A percentile compares a stretch with the other conserved stretches of the same genome.
These are phyloP conservation scores for Apocheima hispidaria DNA, from an alignment of 2,888 invertebrate genomes.

Conservation along the genomic window DNA sequence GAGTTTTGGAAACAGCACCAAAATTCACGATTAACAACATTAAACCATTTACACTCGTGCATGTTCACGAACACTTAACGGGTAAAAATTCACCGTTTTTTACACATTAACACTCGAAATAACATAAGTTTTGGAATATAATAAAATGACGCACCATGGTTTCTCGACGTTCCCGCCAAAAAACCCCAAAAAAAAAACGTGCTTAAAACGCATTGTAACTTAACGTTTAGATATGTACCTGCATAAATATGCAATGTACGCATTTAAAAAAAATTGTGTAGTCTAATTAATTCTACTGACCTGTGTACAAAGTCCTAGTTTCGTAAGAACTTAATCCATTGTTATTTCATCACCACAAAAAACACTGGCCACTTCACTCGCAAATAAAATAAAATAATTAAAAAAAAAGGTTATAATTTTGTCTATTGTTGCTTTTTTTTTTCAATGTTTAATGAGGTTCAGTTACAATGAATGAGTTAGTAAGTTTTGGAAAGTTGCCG, in stretches of 20 bases:
- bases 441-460: neutral
- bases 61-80: too few relatives aligned
- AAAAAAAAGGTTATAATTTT: constrained; percentile 2
- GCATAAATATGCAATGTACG: neutral
- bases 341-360: constrained; percentile 25
- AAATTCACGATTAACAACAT: too few relatives aligned
- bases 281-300: constrained; percentile 29
- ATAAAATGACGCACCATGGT: too few relatives aligned
- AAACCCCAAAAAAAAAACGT: too few relatives aligned
- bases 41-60: too few relatives aligned
- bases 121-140: too few relatives aligned
- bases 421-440: neutral
- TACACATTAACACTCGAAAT: too few relatives aligned
- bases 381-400: constrained; percentile 19
- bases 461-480: constrained; percentile 11
- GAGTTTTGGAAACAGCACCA: too few relatives aligned
- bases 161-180: too few relatives aligned
- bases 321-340: constrained; percentile 39
- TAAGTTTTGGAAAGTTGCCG: constrained; percentile 34
- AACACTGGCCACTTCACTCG: constrained; percentile 26
- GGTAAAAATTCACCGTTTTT: too few relatives aligned
- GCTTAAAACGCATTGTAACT: neutral
- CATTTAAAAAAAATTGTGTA: constrained; percentile 1
- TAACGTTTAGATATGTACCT: neutral
- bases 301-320: constrained; percentile 36